phyloP scores from a whole-genome alignment of 2,113 vertebrate species.

The Fulica atra region DNA sequence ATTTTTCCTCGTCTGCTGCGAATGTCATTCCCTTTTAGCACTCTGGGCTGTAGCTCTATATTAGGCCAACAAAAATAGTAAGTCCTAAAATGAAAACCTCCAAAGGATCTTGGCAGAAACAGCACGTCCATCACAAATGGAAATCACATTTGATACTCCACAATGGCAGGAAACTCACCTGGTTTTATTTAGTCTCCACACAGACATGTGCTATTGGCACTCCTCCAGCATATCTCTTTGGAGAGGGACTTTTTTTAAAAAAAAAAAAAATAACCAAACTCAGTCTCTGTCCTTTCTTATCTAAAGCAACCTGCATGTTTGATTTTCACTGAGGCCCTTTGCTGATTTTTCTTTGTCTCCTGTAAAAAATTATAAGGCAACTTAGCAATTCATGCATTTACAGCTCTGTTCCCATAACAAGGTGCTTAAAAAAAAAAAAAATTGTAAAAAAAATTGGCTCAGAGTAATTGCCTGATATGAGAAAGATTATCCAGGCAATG shows the following conservation, averaged over 20 bases:
- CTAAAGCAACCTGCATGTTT: constrained; percentile 24
- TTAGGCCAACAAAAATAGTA: constrained; percentile 47
- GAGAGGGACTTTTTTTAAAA: background rate
- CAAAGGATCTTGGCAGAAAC: constrained; percentile 52
- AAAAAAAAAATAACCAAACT: background rate
- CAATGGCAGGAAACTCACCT: constrained; percentile 69
- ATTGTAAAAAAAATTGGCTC: constrained; percentile 57
- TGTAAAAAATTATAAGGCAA: background rate
- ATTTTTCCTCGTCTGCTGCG: background rate
- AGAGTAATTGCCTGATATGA: constrained; percentile 62
- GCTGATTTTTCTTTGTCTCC: background rate
- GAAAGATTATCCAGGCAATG: constrained; percentile 63
- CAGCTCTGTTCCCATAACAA: constrained; percentile 57
- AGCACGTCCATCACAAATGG: constrained; percentile 55
- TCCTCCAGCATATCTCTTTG: constrained; percentile 18
- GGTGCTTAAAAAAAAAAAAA: constrained; percentile 64
- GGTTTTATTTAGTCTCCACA: constrained; percentile 63
- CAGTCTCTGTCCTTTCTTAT: constrained; percentile 38
- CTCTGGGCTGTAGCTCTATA: background rate
- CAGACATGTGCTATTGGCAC: constrained; percentile 39
- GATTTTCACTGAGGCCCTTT: constrained; percentile 9
- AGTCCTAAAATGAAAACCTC: constrained; percentile 39
- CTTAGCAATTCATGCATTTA: constrained; percentile 27
- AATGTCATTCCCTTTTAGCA: background rate
- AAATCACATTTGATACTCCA: constrained; percentile 59